phyloP scores from a whole-genome alignment of 2,888 invertebrate species.

The Lycia hirtaria region DNA sequence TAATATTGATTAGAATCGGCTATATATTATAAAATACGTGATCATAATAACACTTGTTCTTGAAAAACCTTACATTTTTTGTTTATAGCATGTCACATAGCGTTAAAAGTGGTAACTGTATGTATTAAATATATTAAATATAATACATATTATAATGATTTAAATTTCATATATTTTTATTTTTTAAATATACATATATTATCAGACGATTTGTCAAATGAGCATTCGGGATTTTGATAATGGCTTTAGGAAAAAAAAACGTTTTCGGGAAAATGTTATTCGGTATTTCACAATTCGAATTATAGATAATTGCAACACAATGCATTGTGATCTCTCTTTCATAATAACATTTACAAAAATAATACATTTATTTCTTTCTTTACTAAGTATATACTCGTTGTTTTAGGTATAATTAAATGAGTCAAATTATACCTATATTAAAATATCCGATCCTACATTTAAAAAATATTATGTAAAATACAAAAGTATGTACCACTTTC shows the following conservation, averaged over 20 bases:
- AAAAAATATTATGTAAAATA: not conserved
- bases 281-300: too few relatives aligned
- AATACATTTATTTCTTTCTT: too few relatives aligned
- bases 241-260: too few relatives aligned
- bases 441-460: not conserved
- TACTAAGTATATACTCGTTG: too few relatives aligned
- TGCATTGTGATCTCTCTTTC: too few relatives aligned
- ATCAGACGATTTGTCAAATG: too few relatives aligned
- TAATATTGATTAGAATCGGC: conserved; percentile 39
- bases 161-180: too few relatives aligned
- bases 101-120: conserved; percentile 52
- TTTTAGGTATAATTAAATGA: not conserved
- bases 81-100: conserved; percentile 51
- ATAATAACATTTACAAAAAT: too few relatives aligned
- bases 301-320: too few relatives aligned
- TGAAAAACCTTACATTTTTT: conserved; percentile 49
- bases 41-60: conserved; percentile 31
- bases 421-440: not conserved
- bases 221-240: too few relatives aligned
- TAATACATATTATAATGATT: not conserved
- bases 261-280: too few relatives aligned
- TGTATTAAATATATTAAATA: not conserved
- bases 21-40: conserved; percentile 33
- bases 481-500: conserved; percentile 30
- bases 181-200: too few relatives aligned